Evolutionary conservation across 2,113 vertebrate genomes (phyloP).

Genomic region (Tretioscincus oriximinensis): DNA sequence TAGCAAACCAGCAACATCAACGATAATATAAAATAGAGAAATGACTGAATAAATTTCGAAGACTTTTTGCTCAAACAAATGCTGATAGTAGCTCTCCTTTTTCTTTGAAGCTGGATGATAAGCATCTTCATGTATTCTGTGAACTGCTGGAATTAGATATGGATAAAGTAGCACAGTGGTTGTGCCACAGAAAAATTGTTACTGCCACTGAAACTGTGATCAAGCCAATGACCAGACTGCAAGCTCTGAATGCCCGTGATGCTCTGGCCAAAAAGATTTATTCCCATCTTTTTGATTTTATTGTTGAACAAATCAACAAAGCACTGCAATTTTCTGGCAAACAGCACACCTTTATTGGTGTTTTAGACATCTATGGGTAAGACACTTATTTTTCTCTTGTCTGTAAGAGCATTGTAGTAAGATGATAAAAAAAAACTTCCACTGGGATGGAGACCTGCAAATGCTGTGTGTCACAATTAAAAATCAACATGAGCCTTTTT

Average conservation of each 20-base stretch:
- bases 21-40: no score
- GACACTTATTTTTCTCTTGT: slow-evolving; percentile 15
- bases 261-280: slow-evolving; percentile 96
- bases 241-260: slow-evolving; percentile 85
- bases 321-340: slow-evolving; percentile 86
- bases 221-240: slow-evolving; percentile 83
- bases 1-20: no score
- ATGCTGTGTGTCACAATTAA: no score
- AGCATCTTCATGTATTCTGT: slow-evolving; percentile 84
- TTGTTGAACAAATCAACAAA: slow-evolving; percentile 88
- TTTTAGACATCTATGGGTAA: slow-evolving; percentile 98
- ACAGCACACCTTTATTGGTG: slow-evolving; percentile 92
- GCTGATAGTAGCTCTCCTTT: not conserved
- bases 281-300: slow-evolving; percentile 87
- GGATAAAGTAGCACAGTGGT: slow-evolving; percentile 77
- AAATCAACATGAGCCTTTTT: no score
- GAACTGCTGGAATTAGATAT: slow-evolving; percentile 79
- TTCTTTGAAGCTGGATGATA: slow-evolving; percentile 74
- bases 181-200: slow-evolving; percentile 87
- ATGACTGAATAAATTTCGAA: no score
- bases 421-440: not conserved
- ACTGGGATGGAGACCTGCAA: no score
- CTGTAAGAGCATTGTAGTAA: not conserved
- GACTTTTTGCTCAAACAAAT: not conserved
- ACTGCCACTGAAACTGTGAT: slow-evolving; percentile 84